Evolutionary conservation across 2,797 vertebrate species (phyloP), one percentile per base, ranked within the genome.

Genomic region (Pitangus sulphuratus): DNA sequence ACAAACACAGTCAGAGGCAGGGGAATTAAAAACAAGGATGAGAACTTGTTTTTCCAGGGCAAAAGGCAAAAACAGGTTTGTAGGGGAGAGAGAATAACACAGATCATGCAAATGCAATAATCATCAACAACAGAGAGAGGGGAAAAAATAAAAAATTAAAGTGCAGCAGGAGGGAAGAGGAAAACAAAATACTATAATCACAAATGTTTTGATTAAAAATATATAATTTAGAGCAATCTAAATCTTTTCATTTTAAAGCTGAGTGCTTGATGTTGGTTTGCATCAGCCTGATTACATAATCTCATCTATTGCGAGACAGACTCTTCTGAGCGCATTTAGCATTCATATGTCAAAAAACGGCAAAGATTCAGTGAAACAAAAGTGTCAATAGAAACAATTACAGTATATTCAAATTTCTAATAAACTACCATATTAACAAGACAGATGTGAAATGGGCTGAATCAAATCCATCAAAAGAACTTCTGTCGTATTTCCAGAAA

Each of bases 311-410:
- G 90, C 71, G 42, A 95, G 57, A 93, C 30, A 77, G 42, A 42
- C 39, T 74, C 84, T 87, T 93, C 75, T 57, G 64, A 95, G 72
- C 3, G 2, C 68, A 88, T 90, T 96, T 84, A 96, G 77, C 83
- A 88, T 86, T 66, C 54, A n/a, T 18, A 70, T 77, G 58, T 87
- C 79, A 84, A 78, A 91, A 57, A 94, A 58, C 56, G 5, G 84
- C 64, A 92, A 86, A 86, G 95, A 95, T 72, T 76, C 94, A 79
- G 69, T 47, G 47, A 79, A 93, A 95, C 47, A 91, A 83, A 95
- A 93, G 91, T 54, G 79, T 79, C 91, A 92, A 72, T 66, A 93
- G 78, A 89, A 89, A 95, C 87, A 89, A 87, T 95, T 95, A 97
- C 25, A 66, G 70, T 69, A 92, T 87, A 95, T 95, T 94, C 84